Evolutionary conservation across 2,888 invertebrate species (phyloP), one percentile per base, ranked within the genome.

Genomic region (Conistra vaccinii): DNA sequence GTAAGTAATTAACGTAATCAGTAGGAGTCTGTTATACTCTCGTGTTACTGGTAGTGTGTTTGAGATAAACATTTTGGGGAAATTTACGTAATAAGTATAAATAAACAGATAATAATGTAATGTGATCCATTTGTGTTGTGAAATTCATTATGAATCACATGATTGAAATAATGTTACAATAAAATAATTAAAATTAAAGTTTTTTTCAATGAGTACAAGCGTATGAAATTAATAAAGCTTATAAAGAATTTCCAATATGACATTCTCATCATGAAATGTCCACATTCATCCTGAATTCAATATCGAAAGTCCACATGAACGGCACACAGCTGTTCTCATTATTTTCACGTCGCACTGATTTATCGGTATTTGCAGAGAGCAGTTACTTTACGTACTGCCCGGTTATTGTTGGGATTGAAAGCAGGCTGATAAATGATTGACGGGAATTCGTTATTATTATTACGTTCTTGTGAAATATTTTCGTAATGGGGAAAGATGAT

Each of bases 341-440:
- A 80, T 62, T 73, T 55, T 73, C 67, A 66, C 57, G 67, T 78
- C 60, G 76, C 67, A 29, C 61, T 84, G 78, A 82, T 86, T 76
- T 80, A 84, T 76, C 61, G 62, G 17, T 68, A 58, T 69, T 81
- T 72, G 55, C 57, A n/a, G 35, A n/a, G 62, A 74, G 61, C 76
- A 58, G 73, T 83, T 80, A 76, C 76, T 69, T 75, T 70, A 45
- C 60, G 61, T 32, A 70, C 66, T 75, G 42, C 14, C 62, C 42
- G 55, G 55, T 14, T 62, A 72, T 78, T 80, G 66, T 76, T 61
- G 51, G 51, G 55, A 42, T 75, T 62, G 67, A 71, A 69, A 65
- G 72, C 58, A 58, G 42, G 17, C 60, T 45, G 74, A 75, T 73
- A 70, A 74, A 70, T 80, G 71, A 75, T 75, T 69, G 73, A 76